Percentiles rank a stretch among this genome's conserved stretches.
phyloP scores from a whole-genome alignment of 2,113 vertebrate species.

The Pongo abelii region DNA sequence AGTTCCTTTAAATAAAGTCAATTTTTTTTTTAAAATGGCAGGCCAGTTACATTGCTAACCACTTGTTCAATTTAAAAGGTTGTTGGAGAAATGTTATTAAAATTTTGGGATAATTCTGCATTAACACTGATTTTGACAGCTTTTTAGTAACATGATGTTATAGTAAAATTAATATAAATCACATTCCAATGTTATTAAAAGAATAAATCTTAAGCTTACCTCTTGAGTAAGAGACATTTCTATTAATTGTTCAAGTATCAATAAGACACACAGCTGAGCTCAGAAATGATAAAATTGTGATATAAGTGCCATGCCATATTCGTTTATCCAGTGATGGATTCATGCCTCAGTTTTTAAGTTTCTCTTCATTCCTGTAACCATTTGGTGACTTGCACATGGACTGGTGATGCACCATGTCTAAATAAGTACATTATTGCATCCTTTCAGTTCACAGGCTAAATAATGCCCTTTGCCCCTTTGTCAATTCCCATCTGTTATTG shows the following conservation, averaged over 20 bases:
- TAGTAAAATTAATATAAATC: constrained; percentile 30
- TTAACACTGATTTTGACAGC: constrained; percentile 60
- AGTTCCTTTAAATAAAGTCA: constrained; percentile 37
- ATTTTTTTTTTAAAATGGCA: not conserved
- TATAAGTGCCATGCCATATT: not conserved
- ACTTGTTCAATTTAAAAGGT: constrained; percentile 39
- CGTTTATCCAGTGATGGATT: not conserved
- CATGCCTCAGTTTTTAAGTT: not conserved
- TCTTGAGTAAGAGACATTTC: not conserved
- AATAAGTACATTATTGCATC: not conserved
- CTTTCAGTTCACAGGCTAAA: not conserved
- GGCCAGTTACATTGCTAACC: not conserved
- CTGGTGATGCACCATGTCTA: not conserved
- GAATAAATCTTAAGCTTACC: not conserved
- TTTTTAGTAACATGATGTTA: constrained; percentile 17
- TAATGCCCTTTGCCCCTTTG: not conserved
- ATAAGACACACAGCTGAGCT: not conserved
- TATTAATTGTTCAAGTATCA: not conserved
- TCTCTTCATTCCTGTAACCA: not conserved
- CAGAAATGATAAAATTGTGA: not conserved
- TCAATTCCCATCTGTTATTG: not conserved
- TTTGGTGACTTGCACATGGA: not conserved
- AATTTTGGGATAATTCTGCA: constrained; percentile 50
- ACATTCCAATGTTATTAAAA: not conserved
- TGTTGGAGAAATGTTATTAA: constrained; percentile 37